Base-by-base conservation (phyloP, 2,113 vertebrate species). In the Lutjanus erythropterus region DNA sequence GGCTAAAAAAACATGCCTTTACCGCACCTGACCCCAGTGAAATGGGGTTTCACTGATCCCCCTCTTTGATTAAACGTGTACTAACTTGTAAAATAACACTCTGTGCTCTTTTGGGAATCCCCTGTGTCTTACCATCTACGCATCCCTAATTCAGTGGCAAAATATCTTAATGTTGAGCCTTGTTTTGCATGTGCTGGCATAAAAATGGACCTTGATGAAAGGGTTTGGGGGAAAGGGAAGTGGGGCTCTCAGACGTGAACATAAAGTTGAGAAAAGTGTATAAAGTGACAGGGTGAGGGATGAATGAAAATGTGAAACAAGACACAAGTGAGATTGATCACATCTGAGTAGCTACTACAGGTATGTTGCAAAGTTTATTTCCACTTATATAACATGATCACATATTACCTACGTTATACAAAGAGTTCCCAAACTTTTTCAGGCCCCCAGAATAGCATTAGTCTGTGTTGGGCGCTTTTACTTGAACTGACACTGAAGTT, bases 1-100 rank as follows among this genome's bases (percentile, higher is more conserved):
- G 37, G 58, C 29, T 37, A 61, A 80, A 78, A 71, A 23, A 74
- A 44, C 56, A 53, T 23, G 23, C 23, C 21, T 47, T 60, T 56
- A 75, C n/a, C 47, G 41, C 27, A 44, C 53, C 72, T 77, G 73
- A n/a, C 23, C 50, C 9, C 10, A 41, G 29, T 39, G 18, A 67
- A 46, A n/a, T n/a, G n/a, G n/a, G n/a, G n/a, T n/a, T 81, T 81
- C 25, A 44, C 49, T 23, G 4, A 35, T 23, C 58, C 10, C 14
- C 14, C 25, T 78, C 39, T 78, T 58, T 59, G n/a, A 16, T 65
- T 60, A 42, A 49, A 72, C 64, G 46, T 67, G 46, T 9, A 29
- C 10, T 39, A 41, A 71, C 31, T 31, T 60, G 27, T 75, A 66
- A 50, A 66, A 46, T 56, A 66, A 31, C 52, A 49, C 41, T 39